Percentiles rank a stretch among this genome's conserved stretches.
Conservation (phyloP, 2,888 invertebrate species). For the Euzophera pinguis region DNA sequence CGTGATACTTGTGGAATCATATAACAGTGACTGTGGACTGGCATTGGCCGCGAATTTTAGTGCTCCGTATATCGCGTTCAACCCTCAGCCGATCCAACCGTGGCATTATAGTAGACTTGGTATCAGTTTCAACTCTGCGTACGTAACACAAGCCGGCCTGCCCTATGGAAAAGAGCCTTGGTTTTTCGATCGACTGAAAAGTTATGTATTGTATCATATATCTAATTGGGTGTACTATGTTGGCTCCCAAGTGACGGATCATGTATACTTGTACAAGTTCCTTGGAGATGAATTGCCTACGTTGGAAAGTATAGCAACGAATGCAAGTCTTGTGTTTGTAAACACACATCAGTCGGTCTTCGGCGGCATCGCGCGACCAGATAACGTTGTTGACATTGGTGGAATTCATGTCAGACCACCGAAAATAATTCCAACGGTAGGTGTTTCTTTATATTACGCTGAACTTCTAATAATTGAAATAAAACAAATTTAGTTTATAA, state of each 20-base stretch:
- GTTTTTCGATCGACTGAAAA: conserved; percentile 66
- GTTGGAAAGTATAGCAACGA: conserved; percentile 77
- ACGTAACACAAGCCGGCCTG: conserved; percentile 62
- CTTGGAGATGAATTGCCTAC: conserved; percentile 76
- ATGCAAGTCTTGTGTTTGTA: conserved; percentile 80
- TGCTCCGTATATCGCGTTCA: conserved; percentile 82
- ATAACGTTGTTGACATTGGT: conserved; percentile 83
- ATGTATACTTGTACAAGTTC: conserved; percentile 65
- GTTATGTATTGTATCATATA: conserved; percentile 60
- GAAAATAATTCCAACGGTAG: conserved; percentile 72
- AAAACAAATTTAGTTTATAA: neutral
- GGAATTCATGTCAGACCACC: conserved; percentile 80
- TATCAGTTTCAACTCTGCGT: conserved; percentile 74
- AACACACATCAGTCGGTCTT: conserved; percentile 84
- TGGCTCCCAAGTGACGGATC: conserved; percentile 64
- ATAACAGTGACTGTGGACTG: conserved; percentile 86
- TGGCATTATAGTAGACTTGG: conserved; percentile 76
- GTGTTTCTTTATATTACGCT: too few species aligned
- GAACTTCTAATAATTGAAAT: too few species aligned
- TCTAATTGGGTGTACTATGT: conserved; percentile 72
- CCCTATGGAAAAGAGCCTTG: conserved; percentile 69
- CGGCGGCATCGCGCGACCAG: conserved; percentile 78
- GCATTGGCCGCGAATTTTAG: conserved; percentile 83
- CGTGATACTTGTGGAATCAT: conserved; percentile 85
- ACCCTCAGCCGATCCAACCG: conserved; percentile 74